These are phyloP conservation scores for Chironex yamaguchii DNA, from an alignment of 30 jellyfish, hydroid and myxozoan species.

Conservation along the genomic window DNA sequence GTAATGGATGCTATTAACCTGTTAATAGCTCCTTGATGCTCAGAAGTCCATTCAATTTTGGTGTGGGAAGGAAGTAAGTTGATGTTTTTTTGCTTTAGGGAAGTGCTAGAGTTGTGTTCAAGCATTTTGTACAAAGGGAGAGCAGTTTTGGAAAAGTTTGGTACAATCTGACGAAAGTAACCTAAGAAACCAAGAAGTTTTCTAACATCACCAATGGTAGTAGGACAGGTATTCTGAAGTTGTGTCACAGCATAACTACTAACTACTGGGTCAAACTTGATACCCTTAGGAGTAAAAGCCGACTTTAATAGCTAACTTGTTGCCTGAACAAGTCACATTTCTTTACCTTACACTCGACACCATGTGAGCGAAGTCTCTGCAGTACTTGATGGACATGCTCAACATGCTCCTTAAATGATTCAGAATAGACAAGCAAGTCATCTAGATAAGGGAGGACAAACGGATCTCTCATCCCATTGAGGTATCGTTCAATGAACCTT, in stretches of 20 bases:
- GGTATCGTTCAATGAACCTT: conserved; percentile 51
- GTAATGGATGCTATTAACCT: conserved; percentile 18
- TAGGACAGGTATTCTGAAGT: conserved; percentile 26
- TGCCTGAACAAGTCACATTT: conserved; percentile 34
- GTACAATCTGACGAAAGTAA: conserved; percentile 34
- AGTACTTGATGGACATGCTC: conserved; percentile 42
- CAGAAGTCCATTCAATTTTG: conserved; percentile 28
- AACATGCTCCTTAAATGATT: conserved; percentile 14
- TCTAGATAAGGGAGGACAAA: conserved; percentile 60
- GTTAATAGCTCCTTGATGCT: conserved; percentile 18
- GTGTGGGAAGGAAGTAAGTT: conserved; percentile 19
- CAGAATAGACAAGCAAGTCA: conserved; percentile 32
- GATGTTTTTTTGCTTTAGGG: neutral
- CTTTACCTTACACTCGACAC: conserved; percentile 30
- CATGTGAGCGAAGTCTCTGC: conserved; percentile 4
- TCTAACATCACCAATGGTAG: conserved; percentile 54
- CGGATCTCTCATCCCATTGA: neutral
- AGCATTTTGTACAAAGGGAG: conserved; percentile 19
- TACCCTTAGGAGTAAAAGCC: neutral
- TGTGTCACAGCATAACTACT: conserved; percentile 5
- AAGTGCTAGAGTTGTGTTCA: neutral
- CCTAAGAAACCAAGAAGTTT: conserved; percentile 39
- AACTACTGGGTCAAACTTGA: neutral
- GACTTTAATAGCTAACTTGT: conserved; percentile 40
- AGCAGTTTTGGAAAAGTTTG: conserved; percentile 37